These are phyloP conservation scores for Pantherophis alleghaniensis DNA, from an alignment of 2,797 vertebrate genomes.

Conservation along the genomic window DNA sequence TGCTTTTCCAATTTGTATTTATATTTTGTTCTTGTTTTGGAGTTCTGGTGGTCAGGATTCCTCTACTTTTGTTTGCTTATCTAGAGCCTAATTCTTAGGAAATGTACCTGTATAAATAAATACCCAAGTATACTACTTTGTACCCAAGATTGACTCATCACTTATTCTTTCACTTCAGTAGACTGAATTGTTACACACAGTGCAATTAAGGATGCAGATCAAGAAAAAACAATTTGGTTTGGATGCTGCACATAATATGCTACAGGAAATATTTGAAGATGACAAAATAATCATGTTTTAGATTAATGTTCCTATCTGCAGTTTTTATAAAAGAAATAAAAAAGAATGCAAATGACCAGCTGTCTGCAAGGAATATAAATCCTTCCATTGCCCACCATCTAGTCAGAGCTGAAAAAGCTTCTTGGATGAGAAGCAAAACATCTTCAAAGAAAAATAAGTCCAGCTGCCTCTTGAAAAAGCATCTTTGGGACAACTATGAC, in stretches of 20 bases:
- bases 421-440: neutral
- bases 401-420: neutral
- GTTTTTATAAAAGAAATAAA: neutral
- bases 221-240: neutral
- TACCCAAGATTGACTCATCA: conserved; percentile 64
- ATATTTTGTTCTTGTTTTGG: conserved; percentile 64
- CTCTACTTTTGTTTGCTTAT: conserved; percentile 54
- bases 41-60: conserved; percentile 33
- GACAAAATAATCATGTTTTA: neutral
- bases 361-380: neutral
- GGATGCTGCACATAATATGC: neutral
- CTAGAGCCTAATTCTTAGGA: conserved; percentile 62
- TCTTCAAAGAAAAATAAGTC: neutral
- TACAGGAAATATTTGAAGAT: neutral
- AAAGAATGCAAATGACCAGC: neutral
- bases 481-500: neutral
- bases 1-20: conserved; percentile 72
- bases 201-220: neutral
- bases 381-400: neutral
- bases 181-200: neutral
- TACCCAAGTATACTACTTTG: conserved; percentile 78
- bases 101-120: conserved; percentile 76
- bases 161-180: conserved; percentile 16
- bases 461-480: neutral
- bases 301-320: neutral